phyloP scores from a whole-genome alignment of 2,888 invertebrate genomes.

The Plebejus argus region DNA sequence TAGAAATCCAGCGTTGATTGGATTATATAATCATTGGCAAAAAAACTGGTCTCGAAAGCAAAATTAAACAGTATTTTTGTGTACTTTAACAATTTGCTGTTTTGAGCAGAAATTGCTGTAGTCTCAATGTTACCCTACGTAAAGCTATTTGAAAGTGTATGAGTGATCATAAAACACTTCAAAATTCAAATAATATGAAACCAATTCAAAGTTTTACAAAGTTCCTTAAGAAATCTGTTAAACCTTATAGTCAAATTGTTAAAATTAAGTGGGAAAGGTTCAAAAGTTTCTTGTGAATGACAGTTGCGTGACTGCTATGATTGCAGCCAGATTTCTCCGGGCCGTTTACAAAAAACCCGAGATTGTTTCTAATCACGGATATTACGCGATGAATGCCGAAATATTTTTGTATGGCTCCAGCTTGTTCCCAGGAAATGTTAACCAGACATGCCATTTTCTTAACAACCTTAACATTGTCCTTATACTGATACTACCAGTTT shows the following conservation, averaged over 20 bases:
- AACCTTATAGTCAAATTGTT: not conserved
- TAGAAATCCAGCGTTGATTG: no score
- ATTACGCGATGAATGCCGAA: conserved; percentile 61
- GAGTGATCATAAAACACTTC: no score
- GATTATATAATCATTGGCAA: no score
- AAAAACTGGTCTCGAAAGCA: no score
- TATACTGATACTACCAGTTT: no score
- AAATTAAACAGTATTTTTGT: no score
- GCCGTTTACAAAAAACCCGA: conserved; percentile 56
- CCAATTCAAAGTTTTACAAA: not conserved
- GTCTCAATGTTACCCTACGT: no score
- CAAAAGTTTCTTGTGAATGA: conserved; percentile 39
- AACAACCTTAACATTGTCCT: not conserved
- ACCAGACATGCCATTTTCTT: conserved; percentile 56
- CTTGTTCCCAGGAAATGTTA: conserved; percentile 54
- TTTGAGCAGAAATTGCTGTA: no score
- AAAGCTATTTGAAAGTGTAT: no score
- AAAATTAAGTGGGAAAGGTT: conserved; percentile 31
- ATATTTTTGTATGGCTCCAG: conserved; percentile 57
- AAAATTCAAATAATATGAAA: not conserved
- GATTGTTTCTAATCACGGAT: conserved; percentile 67
- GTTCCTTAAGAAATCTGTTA: not conserved
- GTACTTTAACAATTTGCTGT: no score
- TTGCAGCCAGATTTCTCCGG: conserved; percentile 64
- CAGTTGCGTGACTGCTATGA: conserved; percentile 63